A percentile compares a stretch with the other conserved stretches of the same genome.
These are phyloP conservation scores for Nephrotoma guestfalica DNA, from an alignment of 2,888 invertebrate genomes.

Conservation along the genomic window DNA sequence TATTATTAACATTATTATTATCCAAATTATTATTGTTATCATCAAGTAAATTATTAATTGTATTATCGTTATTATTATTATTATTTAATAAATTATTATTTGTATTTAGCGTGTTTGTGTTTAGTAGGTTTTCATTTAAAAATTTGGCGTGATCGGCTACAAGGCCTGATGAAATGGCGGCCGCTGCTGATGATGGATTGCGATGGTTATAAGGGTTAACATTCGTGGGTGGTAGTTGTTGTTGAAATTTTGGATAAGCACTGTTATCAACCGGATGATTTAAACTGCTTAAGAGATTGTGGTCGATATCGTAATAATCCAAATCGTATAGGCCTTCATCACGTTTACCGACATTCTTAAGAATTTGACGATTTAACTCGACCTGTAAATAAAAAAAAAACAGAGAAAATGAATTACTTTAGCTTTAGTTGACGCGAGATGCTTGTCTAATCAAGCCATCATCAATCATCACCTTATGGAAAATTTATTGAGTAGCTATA, in stretches of 20 bases:
- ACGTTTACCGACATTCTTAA: slow-evolving; percentile 67
- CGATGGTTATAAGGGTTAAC: slow-evolving; percentile 1
- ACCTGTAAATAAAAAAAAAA: slow-evolving; percentile 28
- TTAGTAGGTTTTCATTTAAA: not conserved
- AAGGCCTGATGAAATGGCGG: slow-evolving; percentile 14
- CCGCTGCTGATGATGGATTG: slow-evolving; percentile 16
- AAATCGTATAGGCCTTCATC: slow-evolving; percentile 11
- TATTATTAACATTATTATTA: slow-evolving; percentile 12
- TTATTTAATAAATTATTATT: slow-evolving; percentile 13
- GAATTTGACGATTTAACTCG: slow-evolving; percentile 55
- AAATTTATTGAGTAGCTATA: too few species aligned
- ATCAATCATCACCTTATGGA: too few species aligned
- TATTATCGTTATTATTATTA: not conserved
- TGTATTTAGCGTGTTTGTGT: not conserved
- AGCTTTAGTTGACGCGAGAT: too few species aligned
- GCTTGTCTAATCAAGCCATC: too few species aligned
- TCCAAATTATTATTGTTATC: slow-evolving; percentile 12
- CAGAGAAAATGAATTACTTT: not conserved
- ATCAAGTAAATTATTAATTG: not conserved
- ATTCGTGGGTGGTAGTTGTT: slow-evolving; percentile 11
- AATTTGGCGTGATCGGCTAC: slow-evolving; percentile 11
- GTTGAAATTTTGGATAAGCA: slow-evolving; percentile 12
- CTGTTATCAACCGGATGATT: slow-evolving; percentile 13
- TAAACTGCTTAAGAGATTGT: slow-evolving; percentile 6
- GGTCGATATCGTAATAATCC: slow-evolving; percentile 11